Evolutionary conservation across 2,113 vertebrate genomes (phyloP).

Genomic region (Daboia siamensis): DNA sequence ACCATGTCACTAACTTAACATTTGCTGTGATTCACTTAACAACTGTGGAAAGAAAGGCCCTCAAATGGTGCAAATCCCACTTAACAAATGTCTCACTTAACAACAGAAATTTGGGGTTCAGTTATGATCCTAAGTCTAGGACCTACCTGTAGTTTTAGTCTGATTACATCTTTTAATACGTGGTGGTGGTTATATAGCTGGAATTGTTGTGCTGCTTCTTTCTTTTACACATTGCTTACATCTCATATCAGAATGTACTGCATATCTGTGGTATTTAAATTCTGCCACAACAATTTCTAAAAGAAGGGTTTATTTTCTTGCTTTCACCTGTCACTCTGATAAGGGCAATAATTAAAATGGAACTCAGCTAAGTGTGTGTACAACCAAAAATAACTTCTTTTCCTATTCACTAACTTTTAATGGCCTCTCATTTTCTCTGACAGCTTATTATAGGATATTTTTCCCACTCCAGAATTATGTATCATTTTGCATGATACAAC

Average conservation of each 20-base stretch:
- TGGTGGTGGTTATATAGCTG: background rate
- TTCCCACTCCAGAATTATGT: background rate
- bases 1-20: too few species aligned
- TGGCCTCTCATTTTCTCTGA: constrained; percentile 23
- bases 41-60: too few species aligned
- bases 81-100: background rate
- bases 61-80: too few species aligned
- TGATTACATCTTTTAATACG: background rate
- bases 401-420: constrained; percentile 23
- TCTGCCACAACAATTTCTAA: constrained; percentile 35
- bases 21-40: too few species aligned
- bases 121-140: background rate
- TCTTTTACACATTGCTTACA: background rate
- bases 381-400: constrained; percentile 32
- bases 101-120: background rate
- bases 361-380: background rate
- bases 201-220: too few species aligned
- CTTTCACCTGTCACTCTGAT: constrained; percentile 34
- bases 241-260: background rate
- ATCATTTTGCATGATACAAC: background rate
- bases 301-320: constrained; percentile 35
- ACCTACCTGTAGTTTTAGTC: background rate
- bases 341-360: constrained; percentile 32
- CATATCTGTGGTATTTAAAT: constrained; percentile 27
- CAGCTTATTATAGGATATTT: background rate